Conservation (phyloP, 2,888 invertebrate genomes). For the Pachycephus smyrnensis region DNA sequence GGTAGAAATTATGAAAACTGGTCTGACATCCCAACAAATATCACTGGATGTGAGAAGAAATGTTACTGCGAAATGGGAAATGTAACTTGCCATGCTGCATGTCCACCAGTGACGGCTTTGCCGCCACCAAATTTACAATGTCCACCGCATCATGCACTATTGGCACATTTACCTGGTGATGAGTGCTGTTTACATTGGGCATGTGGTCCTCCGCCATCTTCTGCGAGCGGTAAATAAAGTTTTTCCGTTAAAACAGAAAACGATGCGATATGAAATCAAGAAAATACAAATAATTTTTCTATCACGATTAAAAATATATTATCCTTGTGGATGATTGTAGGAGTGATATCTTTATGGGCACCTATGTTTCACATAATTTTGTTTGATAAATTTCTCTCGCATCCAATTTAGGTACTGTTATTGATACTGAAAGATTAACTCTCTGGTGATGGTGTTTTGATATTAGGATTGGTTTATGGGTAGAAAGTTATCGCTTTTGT, state of each 20-base stretch:
- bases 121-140: conserved; percentile 84
- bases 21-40: conserved; percentile 82
- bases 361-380: background rate
- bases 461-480: conserved; percentile 29
- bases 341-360: background rate
- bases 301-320: background rate
- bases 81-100: conserved; percentile 85
- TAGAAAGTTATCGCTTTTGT: conserved; percentile 35
- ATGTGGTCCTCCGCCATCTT: conserved; percentile 51
- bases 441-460: conserved; percentile 18
- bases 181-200: conserved; percentile 89
- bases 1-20: conserved; percentile 77
- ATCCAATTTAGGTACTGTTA: background rate
- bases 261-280: background rate
- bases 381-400: background rate
- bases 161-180: conserved; percentile 77
- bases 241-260: background rate
- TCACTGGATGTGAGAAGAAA: conserved; percentile 87
- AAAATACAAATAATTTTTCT: background rate
- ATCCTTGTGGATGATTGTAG: background rate
- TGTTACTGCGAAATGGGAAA: conserved; percentile 92
- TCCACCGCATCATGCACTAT: conserved; percentile 74
- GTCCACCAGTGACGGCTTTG: conserved; percentile 80
- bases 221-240: background rate
- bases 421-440: background rate